Base-by-base conservation (phyloP, 2,797 vertebrate species). In the Semotilus atromaculatus region DNA sequence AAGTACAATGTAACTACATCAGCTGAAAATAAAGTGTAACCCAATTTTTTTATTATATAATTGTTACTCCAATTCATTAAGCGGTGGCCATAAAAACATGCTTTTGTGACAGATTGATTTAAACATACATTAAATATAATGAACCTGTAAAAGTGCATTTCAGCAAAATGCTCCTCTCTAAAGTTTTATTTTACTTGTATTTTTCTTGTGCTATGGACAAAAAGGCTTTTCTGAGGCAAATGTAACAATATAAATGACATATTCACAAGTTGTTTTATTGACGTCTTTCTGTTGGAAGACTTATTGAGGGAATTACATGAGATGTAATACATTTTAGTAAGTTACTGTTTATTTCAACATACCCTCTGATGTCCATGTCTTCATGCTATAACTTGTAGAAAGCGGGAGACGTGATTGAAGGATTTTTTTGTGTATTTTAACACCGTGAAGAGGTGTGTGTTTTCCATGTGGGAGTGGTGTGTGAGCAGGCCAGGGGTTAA, bases 401-500 rank as follows among this genome's bases (percentile, higher is more conserved):
- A 64, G 14, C 3, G 6, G 6, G 14, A 64, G 5, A 64, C 6
- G 0, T 64, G 6, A 18, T 64, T 31, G 60, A 64, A 64, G 14
- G 26, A 64, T 31, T 16, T 31, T 31, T 64, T 16, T 64, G 60
- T 64, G 7, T 31, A 64, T 31, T 64, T 64, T 64, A 31, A 64
- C 60, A 64, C 60, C 7, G 13, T 21, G 38, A 48, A 31, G 60
- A 60, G 70, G 29, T 23, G 9, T 43, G 48, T 73, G 72, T 78
- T 74, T 76, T 82, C 45, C 21, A 81, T 60, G 70, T 62, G 40
- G 60, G 74, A 60, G 58, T 31, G 80, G 64, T 85, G 76, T 55
- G 62, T 66, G 64, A 38, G 67, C 58, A 84, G 36, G 55, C 76
- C 38, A 9, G 74, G n/a, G 70, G 93, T 93, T 93, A 85, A 80